phyloP scores from a whole-genome alignment of 2,797 vertebrate species.

The Gila robusta region DNA sequence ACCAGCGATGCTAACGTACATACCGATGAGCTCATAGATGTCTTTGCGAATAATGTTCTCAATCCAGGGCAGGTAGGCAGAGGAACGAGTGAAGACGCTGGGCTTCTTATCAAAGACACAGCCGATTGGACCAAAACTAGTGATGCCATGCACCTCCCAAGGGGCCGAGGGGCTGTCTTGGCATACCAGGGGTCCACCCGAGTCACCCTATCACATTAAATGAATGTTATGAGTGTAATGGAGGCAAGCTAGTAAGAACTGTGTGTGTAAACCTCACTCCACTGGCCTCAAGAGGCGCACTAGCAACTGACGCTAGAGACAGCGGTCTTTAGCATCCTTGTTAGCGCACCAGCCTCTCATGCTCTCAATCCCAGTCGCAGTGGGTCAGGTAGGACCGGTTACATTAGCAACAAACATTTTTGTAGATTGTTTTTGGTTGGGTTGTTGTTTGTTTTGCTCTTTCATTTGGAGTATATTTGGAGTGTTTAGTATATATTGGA shows the following conservation, averaged over 20 bases:
- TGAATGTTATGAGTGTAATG: background rate
- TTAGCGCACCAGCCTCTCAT: background rate
- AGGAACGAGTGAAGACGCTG: conserved; percentile 81
- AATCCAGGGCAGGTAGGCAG: conserved; percentile 81
- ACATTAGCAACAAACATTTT: background rate
- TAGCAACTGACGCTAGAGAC: too few species aligned
- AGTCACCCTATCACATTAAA: conserved; percentile 77
- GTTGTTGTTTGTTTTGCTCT: background rate
- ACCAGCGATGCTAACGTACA: conserved; percentile 23
- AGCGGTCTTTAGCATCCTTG: background rate
- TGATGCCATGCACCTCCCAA: conserved; percentile 83
- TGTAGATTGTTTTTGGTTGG: background rate
- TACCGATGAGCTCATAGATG: conserved; percentile 76
- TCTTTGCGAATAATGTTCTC: conserved; percentile 76
- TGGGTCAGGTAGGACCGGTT: background rate
- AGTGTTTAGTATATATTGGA: background rate
- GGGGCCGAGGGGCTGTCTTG: conserved; percentile 65
- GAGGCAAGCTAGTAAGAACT: too few species aligned
- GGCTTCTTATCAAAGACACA: conserved; percentile 85
- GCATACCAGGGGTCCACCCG: conserved; percentile 82
- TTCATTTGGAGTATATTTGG: background rate
- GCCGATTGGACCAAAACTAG: conserved; percentile 83
- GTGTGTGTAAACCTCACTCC: too few species aligned
- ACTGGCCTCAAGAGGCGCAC: too few species aligned
- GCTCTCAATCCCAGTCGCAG: background rate